Evolutionary conservation across 2,113 vertebrate genomes (phyloP), one percentile per base, ranked within the genome.

Genomic region (Piprites chloris): DNA sequence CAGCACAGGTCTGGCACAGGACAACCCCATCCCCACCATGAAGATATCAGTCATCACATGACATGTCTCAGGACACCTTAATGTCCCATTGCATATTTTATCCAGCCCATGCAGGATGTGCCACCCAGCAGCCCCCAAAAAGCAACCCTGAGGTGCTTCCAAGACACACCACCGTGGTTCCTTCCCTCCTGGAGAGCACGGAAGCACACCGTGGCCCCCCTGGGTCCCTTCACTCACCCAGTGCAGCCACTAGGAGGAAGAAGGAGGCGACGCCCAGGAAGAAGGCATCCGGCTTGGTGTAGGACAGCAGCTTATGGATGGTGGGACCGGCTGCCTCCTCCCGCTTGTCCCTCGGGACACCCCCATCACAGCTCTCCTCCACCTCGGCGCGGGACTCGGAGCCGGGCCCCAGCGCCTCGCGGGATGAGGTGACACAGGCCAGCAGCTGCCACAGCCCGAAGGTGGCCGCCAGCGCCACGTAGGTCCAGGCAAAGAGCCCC

Each of bases 401-500:
- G 55, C 96, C 56, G 0, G 95, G 85, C 72, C 96, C 97, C 58
- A 98, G 87, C 0, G 96, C 81, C 87, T 98, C 97, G 0, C 97
- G 71, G 9, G 89, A 79, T 0, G 98, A 97, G 56, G 63, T 96
- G 93, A 97, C 92, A 0, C 97, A 76, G 27, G 98, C 98, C 90
- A 99, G 97, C 77, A 98, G 92, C 73, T 96, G 97, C 99, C 99
- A 99, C 61, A 98, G 93, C 61, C 98, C 92, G 11, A 98, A 91
- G 26, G 98, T 98, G 42, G 96, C 97, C 0, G 94, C 80, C 3
- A 99, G 97, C 0, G 99, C 98, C 71, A 97, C 27, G 9, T 98
- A 99, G 0, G 99, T 99, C 99, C 99, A 99, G 37, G 96, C 97
- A 24, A 99, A 98, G 33, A 99, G 97, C 81, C 98, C 97, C 96